Base-by-base conservation (phyloP, 1,140 invertebrate species). In the Calliphora vicina region DNA sequence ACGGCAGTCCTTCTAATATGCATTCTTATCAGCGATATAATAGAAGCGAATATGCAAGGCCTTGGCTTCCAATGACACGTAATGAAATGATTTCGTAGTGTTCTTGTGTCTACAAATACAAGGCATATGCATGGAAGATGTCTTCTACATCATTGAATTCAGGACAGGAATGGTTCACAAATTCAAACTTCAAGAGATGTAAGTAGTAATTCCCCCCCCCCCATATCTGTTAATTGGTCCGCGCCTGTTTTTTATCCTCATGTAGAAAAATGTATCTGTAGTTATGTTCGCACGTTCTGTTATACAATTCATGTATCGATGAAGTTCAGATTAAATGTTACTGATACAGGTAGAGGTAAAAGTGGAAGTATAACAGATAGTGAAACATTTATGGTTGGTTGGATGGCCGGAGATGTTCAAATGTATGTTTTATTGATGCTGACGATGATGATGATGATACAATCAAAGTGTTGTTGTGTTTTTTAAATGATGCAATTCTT, bases 291-390 rank as follows among this genome's bases (percentile, higher is more conserved):
- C 8, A 67, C 57, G 57, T 67, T 5, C 61, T 9, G 6, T 9
- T 6, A 23, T 67, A 67, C 61, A 25, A 67, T 57, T 17, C 61
- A 23, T 12, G 61, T 67, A 67, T 67, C 61, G n/a, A 20, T 67
- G 61, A 67, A 67, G 61, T 67, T 25, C 61, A 67, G 61, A 67
- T 67, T 67, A 23, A 23, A 67, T 67, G 61, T n/a, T 57, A 57
- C 50, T 57, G 15, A n/a, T 17, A 67, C 12, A 23, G 61, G 12
- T 67, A 67, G 20, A 23, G n/a, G 23, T 10, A 23, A 23, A n/a
- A 8, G n/a, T 23, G 61, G 10, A 23, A 20, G 10, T 67, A 23
- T 9, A 23, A n/a, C 17, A 6, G 50, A 17, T 61, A 20, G 57
- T 67, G n/a, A 15, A 57, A 57, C 15, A 17, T 57, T 57, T 57